These are phyloP conservation scores for Crossaster papposus DNA, from an alignment of 53 echinoderm and acorn worm species.

Conservation along the genomic window DNA sequence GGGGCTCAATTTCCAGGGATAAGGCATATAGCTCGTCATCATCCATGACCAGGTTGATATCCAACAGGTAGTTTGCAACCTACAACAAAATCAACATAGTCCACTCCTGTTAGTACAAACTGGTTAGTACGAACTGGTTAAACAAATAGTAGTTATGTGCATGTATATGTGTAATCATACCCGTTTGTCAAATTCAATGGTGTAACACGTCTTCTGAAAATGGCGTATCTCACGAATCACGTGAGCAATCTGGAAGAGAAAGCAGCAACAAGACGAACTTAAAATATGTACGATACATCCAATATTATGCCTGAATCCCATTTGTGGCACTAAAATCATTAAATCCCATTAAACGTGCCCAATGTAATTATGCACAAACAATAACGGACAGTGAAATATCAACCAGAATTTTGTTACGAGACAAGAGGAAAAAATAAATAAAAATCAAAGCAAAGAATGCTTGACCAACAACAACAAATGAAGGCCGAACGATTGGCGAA, in stretches of 20 bases:
- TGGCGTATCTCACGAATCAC: conserved; percentile 96
- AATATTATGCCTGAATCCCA: too few species aligned
- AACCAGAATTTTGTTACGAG: too few species aligned
- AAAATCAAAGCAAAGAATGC: too few species aligned
- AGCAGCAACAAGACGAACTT: not conserved
- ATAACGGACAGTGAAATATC: too few species aligned
- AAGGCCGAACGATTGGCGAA: not conserved
- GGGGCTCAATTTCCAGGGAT: conserved; percentile 91
- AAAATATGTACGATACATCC: not conserved
- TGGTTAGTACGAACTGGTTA: too few species aligned
- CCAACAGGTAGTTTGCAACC: conserved; percentile 90
- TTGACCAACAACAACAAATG: not conserved
- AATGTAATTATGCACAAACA: too few species aligned
- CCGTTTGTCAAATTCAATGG: conserved; percentile 87
- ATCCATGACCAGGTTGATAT: conserved; percentile 92
- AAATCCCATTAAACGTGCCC: too few species aligned
- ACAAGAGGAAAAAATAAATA: too few species aligned
- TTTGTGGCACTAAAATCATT: too few species aligned
- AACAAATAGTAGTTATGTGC: too few species aligned
- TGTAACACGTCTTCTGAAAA: conserved; percentile 94
- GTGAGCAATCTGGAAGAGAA: conserved; percentile 79
- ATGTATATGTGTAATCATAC: conserved; percentile 55
- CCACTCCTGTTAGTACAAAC: too few species aligned
- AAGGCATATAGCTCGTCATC: conserved; percentile 97
- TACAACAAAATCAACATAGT: conserved; percentile 21